These are phyloP conservation scores for Xenopus laevis DNA, from an alignment of 2,113 vertebrate species.

Conservation along the genomic window DNA sequence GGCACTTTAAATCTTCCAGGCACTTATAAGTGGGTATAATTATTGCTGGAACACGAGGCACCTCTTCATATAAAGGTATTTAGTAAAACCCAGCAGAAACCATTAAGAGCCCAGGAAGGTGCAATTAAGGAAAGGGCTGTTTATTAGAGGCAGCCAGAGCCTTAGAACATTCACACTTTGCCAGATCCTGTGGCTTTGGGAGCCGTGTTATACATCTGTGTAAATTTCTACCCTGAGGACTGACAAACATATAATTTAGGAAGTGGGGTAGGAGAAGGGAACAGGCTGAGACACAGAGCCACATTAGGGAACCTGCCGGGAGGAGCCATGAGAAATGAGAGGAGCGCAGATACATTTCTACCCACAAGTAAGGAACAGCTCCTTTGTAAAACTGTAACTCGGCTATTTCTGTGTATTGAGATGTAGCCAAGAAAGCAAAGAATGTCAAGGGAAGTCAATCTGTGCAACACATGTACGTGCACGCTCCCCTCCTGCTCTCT, in stretches of 20 bases:
- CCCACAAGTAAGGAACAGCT: background rate
- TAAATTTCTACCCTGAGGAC: background rate
- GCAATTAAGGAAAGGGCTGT: too few species aligned
- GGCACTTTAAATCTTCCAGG: too few species aligned
- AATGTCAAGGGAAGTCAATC: too few species aligned
- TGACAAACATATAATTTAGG: slow-evolving; percentile 1
- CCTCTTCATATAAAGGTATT: too few species aligned
- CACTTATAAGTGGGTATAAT: too few species aligned
- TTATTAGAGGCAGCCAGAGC: background rate
- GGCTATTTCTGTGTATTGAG: too few species aligned
- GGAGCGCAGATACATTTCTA: background rate
- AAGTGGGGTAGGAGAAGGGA: background rate
- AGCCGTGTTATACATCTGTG: background rate
- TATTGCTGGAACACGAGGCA: too few species aligned
- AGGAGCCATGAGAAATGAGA: background rate
- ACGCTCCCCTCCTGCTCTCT: too few species aligned
- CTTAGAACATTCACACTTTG: background rate
- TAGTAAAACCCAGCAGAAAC: too few species aligned
- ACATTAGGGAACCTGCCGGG: background rate
- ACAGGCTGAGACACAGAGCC: background rate
- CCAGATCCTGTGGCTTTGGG: background rate
- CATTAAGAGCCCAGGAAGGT: too few species aligned
- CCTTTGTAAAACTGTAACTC: background rate
- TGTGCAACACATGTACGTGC: too few species aligned
- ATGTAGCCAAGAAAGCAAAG: too few species aligned